These are phyloP conservation scores for Taxidea taxus DNA, from an alignment of 2,113 vertebrate species.

Conservation along the genomic window DNA sequence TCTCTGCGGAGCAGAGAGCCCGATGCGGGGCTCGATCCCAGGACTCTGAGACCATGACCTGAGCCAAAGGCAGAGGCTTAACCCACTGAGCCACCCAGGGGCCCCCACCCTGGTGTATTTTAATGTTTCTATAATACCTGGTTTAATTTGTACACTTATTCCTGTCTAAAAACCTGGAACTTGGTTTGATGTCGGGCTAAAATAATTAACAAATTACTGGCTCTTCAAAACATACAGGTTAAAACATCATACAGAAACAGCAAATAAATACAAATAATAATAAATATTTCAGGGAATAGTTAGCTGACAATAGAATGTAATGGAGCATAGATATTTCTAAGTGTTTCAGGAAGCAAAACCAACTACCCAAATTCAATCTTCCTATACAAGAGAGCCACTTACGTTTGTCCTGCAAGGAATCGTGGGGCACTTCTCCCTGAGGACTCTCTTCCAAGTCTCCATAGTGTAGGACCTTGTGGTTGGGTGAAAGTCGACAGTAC, in stretches of 20 bases:
- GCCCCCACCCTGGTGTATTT: not conserved
- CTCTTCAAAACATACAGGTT: not conserved
- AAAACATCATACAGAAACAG: not conserved
- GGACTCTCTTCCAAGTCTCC: conserved; percentile 98
- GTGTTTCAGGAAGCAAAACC: not conserved
- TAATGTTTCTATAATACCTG: not conserved
- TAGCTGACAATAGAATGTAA: not conserved
- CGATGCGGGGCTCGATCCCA: too few species aligned
- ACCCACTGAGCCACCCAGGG: too few species aligned
- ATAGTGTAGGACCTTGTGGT: conserved; percentile 99
- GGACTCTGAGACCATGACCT: too few species aligned
- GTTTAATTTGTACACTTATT: not conserved
- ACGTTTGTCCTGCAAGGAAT: conserved; percentile 98
- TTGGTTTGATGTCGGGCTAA: not conserved
- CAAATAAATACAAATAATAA: not conserved
- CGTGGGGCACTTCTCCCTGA: conserved; percentile 96
- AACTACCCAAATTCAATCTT: not conserved
- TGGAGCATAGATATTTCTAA: not conserved
- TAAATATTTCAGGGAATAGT: not conserved
- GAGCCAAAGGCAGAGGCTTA: too few species aligned
- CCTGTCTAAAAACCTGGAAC: not conserved
- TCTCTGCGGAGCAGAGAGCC: too few species aligned
- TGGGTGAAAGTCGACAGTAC: conserved; percentile 98
- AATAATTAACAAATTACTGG: not conserved
- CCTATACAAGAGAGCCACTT: conserved; percentile 77